phyloP scores from a whole-genome alignment of 2,113 vertebrate genomes.

The Chaetura pelagica region DNA sequence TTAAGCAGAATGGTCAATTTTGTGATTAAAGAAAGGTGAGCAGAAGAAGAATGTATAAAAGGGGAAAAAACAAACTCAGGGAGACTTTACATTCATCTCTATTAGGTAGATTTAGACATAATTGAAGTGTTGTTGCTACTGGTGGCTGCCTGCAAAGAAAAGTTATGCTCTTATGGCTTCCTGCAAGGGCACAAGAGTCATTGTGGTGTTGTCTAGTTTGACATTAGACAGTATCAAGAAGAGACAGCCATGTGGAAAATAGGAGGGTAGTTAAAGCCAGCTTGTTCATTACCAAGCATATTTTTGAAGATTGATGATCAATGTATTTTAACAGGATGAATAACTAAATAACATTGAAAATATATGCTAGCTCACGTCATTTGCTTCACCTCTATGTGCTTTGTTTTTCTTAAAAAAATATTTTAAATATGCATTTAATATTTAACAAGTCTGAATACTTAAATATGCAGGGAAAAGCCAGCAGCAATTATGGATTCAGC shows the following conservation, averaged over 20 bases:
- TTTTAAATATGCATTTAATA: background rate
- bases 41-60: background rate
- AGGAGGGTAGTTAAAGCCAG: constrained; percentile 3
- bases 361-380: background rate
- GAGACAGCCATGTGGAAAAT: background rate
- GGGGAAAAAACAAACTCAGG: background rate
- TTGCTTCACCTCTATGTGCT: background rate
- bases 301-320: constrained; percentile 14
- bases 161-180: constrained; percentile 19
- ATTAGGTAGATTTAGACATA: constrained; percentile 44
- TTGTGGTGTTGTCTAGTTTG: constrained; percentile 28
- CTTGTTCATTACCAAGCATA: background rate
- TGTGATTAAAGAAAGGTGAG: background rate
- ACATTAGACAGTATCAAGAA: constrained; percentile 1
- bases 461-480: background rate
- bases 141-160: background rate
- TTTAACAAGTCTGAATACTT: background rate
- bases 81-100: background rate
- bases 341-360: background rate
- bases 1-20: background rate
- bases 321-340: background rate
- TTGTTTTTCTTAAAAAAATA: background rate
- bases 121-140: constrained; percentile 37
- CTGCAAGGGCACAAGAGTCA: background rate
- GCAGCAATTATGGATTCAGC: background rate